Evolutionary conservation across 2,888 invertebrate genomes (phyloP), one percentile per base, ranked within the genome.

Genomic region (Alsophila aescularia): DNA sequence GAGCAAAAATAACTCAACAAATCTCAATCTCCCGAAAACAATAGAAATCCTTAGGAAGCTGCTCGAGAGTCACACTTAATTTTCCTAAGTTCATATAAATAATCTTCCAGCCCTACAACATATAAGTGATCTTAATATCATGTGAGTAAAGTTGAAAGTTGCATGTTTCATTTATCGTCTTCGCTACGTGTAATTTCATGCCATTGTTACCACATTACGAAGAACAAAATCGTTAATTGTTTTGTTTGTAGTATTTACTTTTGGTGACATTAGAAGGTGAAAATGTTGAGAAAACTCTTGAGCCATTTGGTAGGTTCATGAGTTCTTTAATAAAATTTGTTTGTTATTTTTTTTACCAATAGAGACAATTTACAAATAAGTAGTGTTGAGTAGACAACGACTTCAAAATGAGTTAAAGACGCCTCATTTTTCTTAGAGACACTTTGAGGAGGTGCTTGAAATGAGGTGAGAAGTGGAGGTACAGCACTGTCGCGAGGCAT

Each of bases 1-100:
- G 36, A 14, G 32, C 37, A 31, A 48, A 48, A 14, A 37, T 18
- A 48, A 32, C 31, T 48, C 21, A 39, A 31, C 36, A 53, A 34
- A 48, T 31, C 53, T 36, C 53, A 24, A 36, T 36, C 36, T 42
- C 4, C 16, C n/a, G 16, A 32, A 47, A 42, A 53, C 53, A 53
- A 53, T 47, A 36, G 40, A 21, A 47, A 41, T 21, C 40, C 41
- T 42, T 48, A 42, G 8, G 31, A 42, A 52, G 15, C 42, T 53
- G 13, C 21, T 14, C 32, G 21, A 40, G 36, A 36, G 35, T 41
- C 6, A 45, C 41, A 36, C 52, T 41, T 35, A 15, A 45, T 35
- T 42, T 40, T 47, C 27, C 10, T 42, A 24, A 47, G 14, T 24
- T 29, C 47, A 12, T 39, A 42, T 40, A 32, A 32, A 15, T 16